These are phyloP conservation scores for Papilio polyxenes DNA, from an alignment of 1,140 invertebrate species.

Conservation along the genomic window DNA sequence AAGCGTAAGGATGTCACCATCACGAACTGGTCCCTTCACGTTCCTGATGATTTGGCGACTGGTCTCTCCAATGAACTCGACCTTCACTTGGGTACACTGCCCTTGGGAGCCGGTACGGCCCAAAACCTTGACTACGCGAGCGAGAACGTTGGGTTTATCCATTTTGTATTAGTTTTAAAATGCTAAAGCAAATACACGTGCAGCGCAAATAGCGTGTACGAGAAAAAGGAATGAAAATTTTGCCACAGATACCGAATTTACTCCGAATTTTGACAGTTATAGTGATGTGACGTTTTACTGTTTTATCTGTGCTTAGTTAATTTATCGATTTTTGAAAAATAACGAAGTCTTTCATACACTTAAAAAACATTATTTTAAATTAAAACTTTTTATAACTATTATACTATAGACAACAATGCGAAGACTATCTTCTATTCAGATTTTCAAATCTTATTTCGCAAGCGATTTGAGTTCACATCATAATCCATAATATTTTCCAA, in stretches of 20 bases:
- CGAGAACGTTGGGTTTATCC: slow-evolving; percentile 93
- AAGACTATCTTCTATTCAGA: too few species aligned
- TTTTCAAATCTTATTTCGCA: too few species aligned
- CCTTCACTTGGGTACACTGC: slow-evolving; percentile 99
- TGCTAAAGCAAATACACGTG: slow-evolving; percentile 72
- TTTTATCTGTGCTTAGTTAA: neutral
- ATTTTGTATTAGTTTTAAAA: slow-evolving; percentile 80
- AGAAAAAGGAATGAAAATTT: slow-evolving; percentile 63
- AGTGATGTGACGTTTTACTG: neutral
- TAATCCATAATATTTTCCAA: too few species aligned
- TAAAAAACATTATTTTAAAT: neutral
- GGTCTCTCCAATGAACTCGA: slow-evolving; percentile 98
- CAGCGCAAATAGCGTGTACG: slow-evolving; percentile 65
- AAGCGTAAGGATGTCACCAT: slow-evolving; percentile 98
- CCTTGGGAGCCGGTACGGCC: slow-evolving; percentile 99
- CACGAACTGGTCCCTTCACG: slow-evolving; percentile 99
- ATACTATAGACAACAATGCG: too few species aligned
- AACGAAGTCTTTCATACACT: neutral
- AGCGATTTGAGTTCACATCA: too few species aligned
- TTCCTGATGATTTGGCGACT: slow-evolving; percentile 99
- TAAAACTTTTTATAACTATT: too few species aligned
- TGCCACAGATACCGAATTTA: slow-evolving; percentile 48
- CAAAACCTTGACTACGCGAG: slow-evolving; percentile 95
- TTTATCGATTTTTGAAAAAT: neutral
- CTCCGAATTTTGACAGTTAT: slow-evolving; percentile 15